phyloP scores from a whole-genome alignment of 30 jellyfish, hydroid and myxozoan genomes.

The Aurelia sp. region DNA sequence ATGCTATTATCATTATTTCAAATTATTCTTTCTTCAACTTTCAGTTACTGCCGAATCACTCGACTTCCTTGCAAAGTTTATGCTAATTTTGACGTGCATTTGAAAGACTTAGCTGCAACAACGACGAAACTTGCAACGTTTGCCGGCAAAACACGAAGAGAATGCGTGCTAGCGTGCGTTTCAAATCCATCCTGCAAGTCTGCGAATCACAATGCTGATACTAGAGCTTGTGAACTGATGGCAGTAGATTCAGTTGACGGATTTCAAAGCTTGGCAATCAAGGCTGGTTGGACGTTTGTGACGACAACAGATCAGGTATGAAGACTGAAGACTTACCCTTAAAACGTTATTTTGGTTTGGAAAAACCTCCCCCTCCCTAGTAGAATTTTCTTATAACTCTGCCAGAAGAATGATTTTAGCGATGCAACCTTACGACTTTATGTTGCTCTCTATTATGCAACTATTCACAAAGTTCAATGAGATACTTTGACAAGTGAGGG shows the following conservation, averaged over 20 bases:
- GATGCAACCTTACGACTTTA: no score
- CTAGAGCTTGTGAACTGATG: conserved; percentile 29
- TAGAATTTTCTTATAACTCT: no score
- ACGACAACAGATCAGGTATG: conserved; percentile 25
- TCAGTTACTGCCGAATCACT: no score
- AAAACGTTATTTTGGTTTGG: no score
- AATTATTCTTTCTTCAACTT: no score
- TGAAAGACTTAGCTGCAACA: conserved; percentile 4
- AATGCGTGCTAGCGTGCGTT: conserved; percentile 41
- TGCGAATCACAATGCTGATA: conserved; percentile 8
- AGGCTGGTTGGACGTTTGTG: conserved; percentile 45
- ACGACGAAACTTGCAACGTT: background rate
- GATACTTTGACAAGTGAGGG: no score
- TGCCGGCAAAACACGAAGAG: conserved; percentile 2
- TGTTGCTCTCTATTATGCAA: no score
- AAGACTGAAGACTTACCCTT: background rate
- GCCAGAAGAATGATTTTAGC: no score
- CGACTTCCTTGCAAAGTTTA: conserved; percentile 7
- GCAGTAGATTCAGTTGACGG: background rate
- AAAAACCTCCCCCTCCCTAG: no score
- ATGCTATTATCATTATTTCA: no score
- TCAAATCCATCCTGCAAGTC: conserved; percentile 23
- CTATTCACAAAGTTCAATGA: no score
- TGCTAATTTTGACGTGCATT: conserved; percentile 29
- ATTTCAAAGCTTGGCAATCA: background rate